Evolutionary conservation across 1,140 invertebrate genomes (phyloP).

Genomic region (Nasonia giraulti): DNA sequence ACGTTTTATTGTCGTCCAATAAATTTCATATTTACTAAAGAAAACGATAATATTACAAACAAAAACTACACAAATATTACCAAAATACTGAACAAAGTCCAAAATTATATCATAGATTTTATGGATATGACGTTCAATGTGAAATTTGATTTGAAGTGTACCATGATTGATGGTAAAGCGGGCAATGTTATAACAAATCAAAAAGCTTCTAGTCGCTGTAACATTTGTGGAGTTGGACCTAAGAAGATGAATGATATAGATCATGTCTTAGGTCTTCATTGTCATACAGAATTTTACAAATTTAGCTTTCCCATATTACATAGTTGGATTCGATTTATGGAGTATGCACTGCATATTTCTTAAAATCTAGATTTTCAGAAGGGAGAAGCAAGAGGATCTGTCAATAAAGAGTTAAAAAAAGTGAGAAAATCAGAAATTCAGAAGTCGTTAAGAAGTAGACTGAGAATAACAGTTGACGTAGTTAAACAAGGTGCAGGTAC

Average conservation of each 20-base stretch:
- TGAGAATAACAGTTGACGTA: constrained; percentile 28
- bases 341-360: background rate
- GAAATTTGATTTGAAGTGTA: no score
- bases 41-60: no score
- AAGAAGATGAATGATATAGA: background rate
- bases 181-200: background rate
- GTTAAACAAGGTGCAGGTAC: constrained; percentile 43
- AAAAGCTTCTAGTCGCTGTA: background rate
- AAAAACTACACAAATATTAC: no score
- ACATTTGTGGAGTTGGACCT: background rate
- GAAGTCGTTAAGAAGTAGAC: background rate
- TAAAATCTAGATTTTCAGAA: constrained; percentile 34
- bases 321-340: constrained; percentile 13
- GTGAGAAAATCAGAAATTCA: background rate
- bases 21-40: no score
- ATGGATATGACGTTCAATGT: no score
- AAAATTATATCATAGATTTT: no score
- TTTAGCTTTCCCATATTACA: background rate
- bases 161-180: background rate
- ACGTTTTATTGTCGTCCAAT: no score
- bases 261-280: no score
- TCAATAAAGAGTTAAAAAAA: background rate
- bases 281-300: background rate
- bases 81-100: no score
- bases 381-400: background rate